Conservation (phyloP, 2,113 vertebrate species). For the Crotalus horridus region DNA sequence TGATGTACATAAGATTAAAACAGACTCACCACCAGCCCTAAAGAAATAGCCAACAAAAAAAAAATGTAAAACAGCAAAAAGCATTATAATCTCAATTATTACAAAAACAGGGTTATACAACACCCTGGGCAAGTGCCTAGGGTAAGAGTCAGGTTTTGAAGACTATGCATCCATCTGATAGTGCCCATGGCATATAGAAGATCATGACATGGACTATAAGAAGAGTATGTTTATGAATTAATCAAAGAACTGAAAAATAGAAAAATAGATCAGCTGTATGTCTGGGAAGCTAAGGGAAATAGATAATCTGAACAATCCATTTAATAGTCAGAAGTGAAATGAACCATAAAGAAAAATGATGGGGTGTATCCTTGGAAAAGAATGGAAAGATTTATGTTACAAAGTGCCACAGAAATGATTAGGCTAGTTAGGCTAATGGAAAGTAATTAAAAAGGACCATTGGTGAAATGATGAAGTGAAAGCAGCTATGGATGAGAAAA, state of each 20-base stretch:
- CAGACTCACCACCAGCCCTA: background rate
- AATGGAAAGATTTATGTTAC: background rate
- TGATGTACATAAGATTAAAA: background rate
- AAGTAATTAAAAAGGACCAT: background rate
- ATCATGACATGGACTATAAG: background rate
- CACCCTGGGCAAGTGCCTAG: background rate
- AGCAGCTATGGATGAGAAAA: background rate
- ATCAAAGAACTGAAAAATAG: background rate
- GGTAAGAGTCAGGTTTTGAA: background rate
- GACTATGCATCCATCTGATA: background rate
- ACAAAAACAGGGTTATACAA: background rate
- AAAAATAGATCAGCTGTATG: background rate
- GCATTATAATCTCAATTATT: background rate
- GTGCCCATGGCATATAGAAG: background rate
- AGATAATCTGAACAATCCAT: background rate
- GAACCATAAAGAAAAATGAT: background rate
- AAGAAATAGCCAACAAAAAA: background rate
- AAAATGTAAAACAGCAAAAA: background rate
- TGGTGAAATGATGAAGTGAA: background rate
- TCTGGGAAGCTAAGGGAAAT: background rate
- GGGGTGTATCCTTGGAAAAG: background rate
- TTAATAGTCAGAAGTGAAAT: background rate
- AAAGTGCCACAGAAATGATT: background rate
- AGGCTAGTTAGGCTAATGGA: background rate
- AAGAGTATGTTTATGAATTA: background rate